Evolutionary conservation across 1,140 invertebrate species (phyloP), one percentile per base, ranked within the genome.

Genomic region (Macrobrachium rosenbergii): DNA sequence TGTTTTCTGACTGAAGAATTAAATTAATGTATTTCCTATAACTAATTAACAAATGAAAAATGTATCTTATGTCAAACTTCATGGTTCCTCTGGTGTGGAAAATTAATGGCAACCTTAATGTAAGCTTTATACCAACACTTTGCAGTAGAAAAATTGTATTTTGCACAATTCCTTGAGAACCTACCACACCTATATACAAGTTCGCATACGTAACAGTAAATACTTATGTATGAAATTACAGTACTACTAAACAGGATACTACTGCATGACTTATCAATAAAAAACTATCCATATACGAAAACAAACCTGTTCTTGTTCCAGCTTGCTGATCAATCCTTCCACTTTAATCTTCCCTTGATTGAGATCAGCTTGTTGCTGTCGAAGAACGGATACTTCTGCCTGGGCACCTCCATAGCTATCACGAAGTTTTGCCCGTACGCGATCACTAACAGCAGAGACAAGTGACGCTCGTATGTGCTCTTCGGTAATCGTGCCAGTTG

Each of bases 391-490:
- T 88, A 98, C 94, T 93, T 99, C 98, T 19, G 97, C 98, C 93
- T 97, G 94, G 89, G 96, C 95, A 92, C 98, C 97, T 88, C 95
- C 96, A 90, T 96, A 96, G 91, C 96, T 95, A 91, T 99, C 98
- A 88, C 96, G 95, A 69, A 99, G 93, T 86, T 96, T 94, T 83
- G 97, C 93, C 90, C 95, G 94, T 79, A 99, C 91, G 93, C 98
- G 99, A 91, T 99, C 98, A 92, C 98, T 97, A 0, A 99, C 96
- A 21, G 98, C 98, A 76, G 97, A 98, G 3, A 99, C 92, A 14
- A 99, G 92, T 43, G 98, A 99, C 67, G 96, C 96, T 91, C 97
- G 95, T 75, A 99, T 97, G 91, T 99, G 98, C 91, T 98, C 97
- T 91, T 99, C 97, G 67, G 97, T 97, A 69, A 99, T 98, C 19